Evolutionary conservation across 2,888 invertebrate species (phyloP), one percentile per base, ranked within the genome.

Genomic region (Aphodius granarius): DNA sequence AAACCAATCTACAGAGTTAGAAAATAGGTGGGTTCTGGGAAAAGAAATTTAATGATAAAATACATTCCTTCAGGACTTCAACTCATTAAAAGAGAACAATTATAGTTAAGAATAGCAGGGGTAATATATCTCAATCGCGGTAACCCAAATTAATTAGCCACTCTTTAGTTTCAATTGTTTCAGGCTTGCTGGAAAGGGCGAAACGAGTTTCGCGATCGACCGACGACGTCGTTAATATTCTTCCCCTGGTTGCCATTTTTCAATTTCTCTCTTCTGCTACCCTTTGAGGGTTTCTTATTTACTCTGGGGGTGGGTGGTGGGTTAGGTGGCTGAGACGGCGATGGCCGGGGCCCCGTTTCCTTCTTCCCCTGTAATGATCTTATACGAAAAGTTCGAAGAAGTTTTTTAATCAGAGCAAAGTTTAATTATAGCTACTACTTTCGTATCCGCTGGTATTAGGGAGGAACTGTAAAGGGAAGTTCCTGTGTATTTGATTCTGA

Each of bases 351-450:
- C 75, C 77, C 78, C 75, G 73, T 80, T 77, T 78, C 77, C 78
- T 43, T 43, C 43, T 43, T 13, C 43, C 43, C 76, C 80, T 80
- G 80, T 83, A 83, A 83, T 83, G 83, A 83, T 83, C 83, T 83
- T 83, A 82, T 82, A 81, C 80, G 80, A 81, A 82, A 83, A 83
- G 83, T 83, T 83, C 81, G 82, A 83, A 81, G 80, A 83, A 83
- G 83, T 83, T 83, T 83, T 83, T 83, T 83, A 83, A 83, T 83
- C 83, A 83, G 83, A 81, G 79, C 81, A 75, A 81, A 83, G 82
- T 83, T 83, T 83, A 83, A 83, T 83, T 83, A 83, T 83, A 81
- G 83, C 43, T 43, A 43, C 43, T 43, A 43, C 43, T 43, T 43
- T 43, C 43, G 43, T 43, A 43, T 43, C 43, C 43, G 43, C 43